phyloP scores from a whole-genome alignment of 2,797 vertebrate genomes.

The Oreonectes daqikongensis region DNA sequence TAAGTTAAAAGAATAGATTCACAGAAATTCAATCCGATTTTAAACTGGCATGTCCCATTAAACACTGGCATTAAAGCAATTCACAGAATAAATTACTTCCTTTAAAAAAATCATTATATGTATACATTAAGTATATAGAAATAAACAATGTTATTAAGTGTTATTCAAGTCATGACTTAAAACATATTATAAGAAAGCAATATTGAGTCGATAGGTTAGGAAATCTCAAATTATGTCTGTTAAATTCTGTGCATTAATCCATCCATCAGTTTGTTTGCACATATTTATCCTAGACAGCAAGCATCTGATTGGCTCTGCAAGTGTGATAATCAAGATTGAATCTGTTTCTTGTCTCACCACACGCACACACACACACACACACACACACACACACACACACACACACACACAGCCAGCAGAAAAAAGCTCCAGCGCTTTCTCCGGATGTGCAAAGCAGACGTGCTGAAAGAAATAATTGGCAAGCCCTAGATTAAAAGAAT shows the following conservation, averaged over 20 bases:
- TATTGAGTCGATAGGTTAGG: too few species aligned
- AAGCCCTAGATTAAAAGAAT: conserved; percentile 32
- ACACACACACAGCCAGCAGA: conserved; percentile 31
- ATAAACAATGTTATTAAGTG: too few species aligned
- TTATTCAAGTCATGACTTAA: background rate
- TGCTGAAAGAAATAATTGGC: conserved; percentile 44
- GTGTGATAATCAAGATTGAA: background rate
- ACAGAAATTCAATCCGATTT: too few species aligned
- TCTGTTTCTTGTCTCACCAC: conserved; percentile 15
- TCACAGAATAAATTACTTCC: too few species aligned
- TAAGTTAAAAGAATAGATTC: too few species aligned
- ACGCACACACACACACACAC: conserved; percentile 5
- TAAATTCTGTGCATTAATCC: background rate
- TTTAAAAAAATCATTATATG: too few species aligned
- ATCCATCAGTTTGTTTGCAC: background rate
- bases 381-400: conserved; percentile 12
- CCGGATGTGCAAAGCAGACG: conserved; percentile 42
- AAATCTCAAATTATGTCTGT: background rate
- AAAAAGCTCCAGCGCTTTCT: conserved; percentile 29
- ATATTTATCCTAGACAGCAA: background rate
- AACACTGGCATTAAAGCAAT: too few species aligned
- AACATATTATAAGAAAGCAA: conserved; percentile 5
- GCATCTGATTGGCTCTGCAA: conserved; percentile 5
- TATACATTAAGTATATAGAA: too few species aligned
- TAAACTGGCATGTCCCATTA: too few species aligned